Percentiles rank a stretch among this genome's conserved stretches.
Conservation (phyloP, 2,888 invertebrate species). For the Drosophila suboccidentalis region DNA sequence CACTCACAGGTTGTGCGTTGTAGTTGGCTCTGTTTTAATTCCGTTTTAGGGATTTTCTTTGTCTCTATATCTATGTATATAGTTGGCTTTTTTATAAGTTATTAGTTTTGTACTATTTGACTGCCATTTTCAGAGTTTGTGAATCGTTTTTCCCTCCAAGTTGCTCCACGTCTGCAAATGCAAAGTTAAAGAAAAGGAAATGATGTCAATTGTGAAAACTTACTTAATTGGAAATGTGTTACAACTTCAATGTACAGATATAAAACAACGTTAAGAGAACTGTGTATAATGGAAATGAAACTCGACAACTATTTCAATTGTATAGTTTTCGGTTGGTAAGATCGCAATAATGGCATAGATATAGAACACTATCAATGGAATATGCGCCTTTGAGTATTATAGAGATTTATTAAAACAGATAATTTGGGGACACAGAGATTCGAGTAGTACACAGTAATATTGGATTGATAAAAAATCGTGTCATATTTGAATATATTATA, state of each 20-base stretch:
- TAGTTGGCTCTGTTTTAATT: constrained; percentile 20
- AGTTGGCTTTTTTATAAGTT: constrained; percentile 24
- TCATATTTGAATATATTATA: not conserved
- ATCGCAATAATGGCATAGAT: no score
- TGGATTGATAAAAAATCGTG: not conserved
- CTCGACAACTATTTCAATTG: not conserved
- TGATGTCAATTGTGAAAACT: constrained; percentile 1
- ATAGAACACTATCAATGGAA: not conserved
- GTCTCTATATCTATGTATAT: constrained; percentile 7
- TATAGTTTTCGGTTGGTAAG: not conserved
- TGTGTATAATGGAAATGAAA: constrained; percentile 21
- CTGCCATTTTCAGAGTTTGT: constrained; percentile 41
- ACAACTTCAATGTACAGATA: constrained; percentile 5
- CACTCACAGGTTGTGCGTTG: constrained; percentile 8
- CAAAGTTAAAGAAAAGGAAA: not conserved
- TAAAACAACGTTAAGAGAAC: constrained; percentile 13
- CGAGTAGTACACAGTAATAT: not conserved
- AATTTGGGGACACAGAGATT: not conserved
- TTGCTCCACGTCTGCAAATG: constrained; percentile 45
- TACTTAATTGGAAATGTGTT: constrained; percentile 28
- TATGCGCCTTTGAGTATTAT: not conserved
- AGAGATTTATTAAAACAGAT: not conserved
- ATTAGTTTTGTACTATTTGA: constrained; percentile 40
- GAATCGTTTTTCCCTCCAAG: constrained; percentile 22
- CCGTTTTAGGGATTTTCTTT: not conserved